Evolutionary conservation across 2,797 vertebrate species (phyloP).

Genomic region (Chiloscyllium punctatum): DNA sequence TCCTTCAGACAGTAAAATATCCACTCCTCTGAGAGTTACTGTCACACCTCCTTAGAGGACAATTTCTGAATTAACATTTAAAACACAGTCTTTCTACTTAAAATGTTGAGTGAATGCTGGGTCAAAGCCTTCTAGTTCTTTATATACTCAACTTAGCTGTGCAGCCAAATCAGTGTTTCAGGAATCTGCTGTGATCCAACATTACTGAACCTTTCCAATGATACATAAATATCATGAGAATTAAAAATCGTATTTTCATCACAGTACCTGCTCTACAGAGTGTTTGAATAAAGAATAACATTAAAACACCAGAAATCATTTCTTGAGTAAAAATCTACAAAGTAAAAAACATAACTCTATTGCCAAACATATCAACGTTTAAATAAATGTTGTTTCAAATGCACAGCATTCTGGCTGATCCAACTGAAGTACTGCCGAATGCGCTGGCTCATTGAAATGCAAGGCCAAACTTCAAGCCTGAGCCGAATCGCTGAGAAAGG

Average conservation of each 20-base stretch:
- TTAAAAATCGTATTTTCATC: neutral
- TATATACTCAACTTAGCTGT: neutral
- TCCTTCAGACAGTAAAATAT: neutral
- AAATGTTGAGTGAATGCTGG: neutral
- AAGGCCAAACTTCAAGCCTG: neutral
- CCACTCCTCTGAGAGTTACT: neutral
- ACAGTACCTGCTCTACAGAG: neutral
- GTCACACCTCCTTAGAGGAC: neutral
- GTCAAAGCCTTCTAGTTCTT: neutral
- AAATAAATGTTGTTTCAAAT: neutral
- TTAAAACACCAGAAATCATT: neutral
- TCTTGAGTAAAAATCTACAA: neutral
- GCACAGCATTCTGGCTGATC: neutral
- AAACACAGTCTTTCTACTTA: neutral
- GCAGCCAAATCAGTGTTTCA: neutral
- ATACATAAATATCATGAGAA: neutral
- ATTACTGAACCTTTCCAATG: neutral
- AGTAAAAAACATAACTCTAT: neutral
- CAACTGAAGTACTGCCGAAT: neutral
- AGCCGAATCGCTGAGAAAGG: neutral
- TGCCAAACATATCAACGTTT: neutral
- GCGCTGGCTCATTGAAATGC: neutral
- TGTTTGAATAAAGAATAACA: neutral
- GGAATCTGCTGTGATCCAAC: neutral
- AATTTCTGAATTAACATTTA: neutral